Conservation (phyloP, 2,797 vertebrate species). For the Toxotes lorentzi region DNA sequence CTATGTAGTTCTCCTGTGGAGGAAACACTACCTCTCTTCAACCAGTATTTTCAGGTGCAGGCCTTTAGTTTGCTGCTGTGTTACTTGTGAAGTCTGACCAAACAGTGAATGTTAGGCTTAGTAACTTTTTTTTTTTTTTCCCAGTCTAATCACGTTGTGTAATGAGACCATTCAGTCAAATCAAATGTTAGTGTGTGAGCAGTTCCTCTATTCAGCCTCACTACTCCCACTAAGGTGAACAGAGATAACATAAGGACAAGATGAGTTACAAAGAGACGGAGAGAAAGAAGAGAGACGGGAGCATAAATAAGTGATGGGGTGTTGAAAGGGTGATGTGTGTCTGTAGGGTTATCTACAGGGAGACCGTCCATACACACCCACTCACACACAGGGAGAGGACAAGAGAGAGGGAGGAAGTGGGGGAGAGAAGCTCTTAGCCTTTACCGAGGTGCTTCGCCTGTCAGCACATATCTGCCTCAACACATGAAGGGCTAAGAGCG, state of each 20-base stretch:
- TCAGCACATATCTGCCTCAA: constrained; percentile 82
- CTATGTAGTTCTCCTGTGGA: too few species aligned
- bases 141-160: too few species aligned
- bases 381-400: constrained; percentile 6
- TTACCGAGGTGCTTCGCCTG: constrained; percentile 74
- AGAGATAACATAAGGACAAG: constrained; percentile 22
- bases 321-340: constrained; percentile 73
- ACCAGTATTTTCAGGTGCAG: too few species aligned
- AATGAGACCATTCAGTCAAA: too few species aligned
- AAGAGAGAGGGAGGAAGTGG: background rate
- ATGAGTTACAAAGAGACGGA: constrained; percentile 30
- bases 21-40: too few species aligned
- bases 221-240: constrained; percentile 25
- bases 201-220: background rate
- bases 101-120: too few species aligned
- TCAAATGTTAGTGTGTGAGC: background rate
- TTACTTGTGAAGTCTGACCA: too few species aligned
- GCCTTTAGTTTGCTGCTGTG: too few species aligned
- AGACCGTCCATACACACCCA: constrained; percentile 49
- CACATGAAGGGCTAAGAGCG: constrained; percentile 44
- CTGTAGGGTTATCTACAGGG: constrained; percentile 62
- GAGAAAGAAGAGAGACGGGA: constrained; percentile 50
- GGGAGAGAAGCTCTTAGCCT: constrained; percentile 74
- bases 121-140: too few species aligned
- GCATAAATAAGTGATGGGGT: constrained; percentile 80